Base-by-base conservation (phyloP, 2,888 invertebrate genomes). In the Chalcis sispes region DNA sequence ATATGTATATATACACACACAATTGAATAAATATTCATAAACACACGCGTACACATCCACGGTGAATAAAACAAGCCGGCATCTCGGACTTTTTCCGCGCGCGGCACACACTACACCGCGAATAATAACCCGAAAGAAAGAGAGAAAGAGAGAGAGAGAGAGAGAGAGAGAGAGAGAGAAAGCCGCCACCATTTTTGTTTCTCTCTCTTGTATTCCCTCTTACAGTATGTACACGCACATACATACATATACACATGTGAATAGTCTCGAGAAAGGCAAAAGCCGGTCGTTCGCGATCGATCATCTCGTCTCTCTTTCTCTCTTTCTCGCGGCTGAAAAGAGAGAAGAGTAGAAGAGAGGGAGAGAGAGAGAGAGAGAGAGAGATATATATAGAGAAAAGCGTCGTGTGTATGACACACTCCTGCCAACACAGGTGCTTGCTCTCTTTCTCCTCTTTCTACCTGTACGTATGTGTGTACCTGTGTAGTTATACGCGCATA, bases 221-320 rank as follows among this genome's bases (percentile, higher is more conserved):
- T 29, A 54, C 27, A 54, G 10, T 7, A 50, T n/a, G 18, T 20
- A 18, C 50, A 18, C n/a, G n/a, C 15, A 27, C 54, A 52, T 23
- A 54, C 27, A 20, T 5, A 54, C 54, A 32, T n/a, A 58, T 2
- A 7, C 58, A 56, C 27, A 18, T 18, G 1, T 32, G 27, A 2
- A 20, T 18, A 23, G 32, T 25, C n/a, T 56, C 58, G 50, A 61
- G 61, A 54, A 46, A 52, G 42, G 62, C 54, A 62, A 54, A 50
- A 70, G 70, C 40, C 32, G 29, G 42, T 54, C 40, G 64, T 23
- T 23, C 61, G 58, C 61, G 58, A 72, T 70, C 61, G 59, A 71
- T 62, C 61, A 71, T 56, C 56, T 32, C 50, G 58, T 59, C 23
- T 65, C 1, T 50, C 29, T 29, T 18, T 27, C n/a, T 58, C 29